A percentile compares a stretch with the other conserved stretches of the same genome.
Conservation (phyloP, 2,888 invertebrate genomes). For the Zaprionus obscuricornis region DNA sequence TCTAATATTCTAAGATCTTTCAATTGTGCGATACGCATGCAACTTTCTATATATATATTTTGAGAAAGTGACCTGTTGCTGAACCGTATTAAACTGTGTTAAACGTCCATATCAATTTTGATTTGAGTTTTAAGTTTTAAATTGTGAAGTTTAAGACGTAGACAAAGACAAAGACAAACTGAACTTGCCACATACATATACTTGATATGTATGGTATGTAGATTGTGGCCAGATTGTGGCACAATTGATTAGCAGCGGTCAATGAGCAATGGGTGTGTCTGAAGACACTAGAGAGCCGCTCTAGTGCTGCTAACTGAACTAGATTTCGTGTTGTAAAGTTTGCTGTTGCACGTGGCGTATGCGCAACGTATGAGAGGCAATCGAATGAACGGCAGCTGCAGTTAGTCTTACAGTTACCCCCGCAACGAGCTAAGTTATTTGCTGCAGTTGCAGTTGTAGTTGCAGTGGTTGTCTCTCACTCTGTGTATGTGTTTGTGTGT, state of each 20-base stretch:
- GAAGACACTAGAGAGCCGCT: too few species aligned
- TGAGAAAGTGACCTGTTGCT: slow-evolving; percentile 64
- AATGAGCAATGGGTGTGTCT: too few species aligned
- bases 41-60: slow-evolving; percentile 48
- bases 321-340: neutral
- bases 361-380: slow-evolving; percentile 13
- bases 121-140: slow-evolving; percentile 5
- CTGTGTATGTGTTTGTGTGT: slow-evolving; percentile 2
- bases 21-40: too few species aligned
- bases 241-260: too few species aligned
- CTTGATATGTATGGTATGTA: too few species aligned
- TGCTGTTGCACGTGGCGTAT: slow-evolving; percentile 28
- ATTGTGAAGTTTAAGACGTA: too few species aligned
- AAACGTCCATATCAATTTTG: slow-evolving; percentile 46
- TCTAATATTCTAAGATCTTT: too few species aligned
- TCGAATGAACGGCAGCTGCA: slow-evolving; percentile 23
- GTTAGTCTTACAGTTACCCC: slow-evolving; percentile 20
- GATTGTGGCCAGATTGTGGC: too few species aligned
- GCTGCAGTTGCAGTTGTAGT: slow-evolving; percentile 25
- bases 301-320: too few species aligned
- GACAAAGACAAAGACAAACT: too few species aligned
- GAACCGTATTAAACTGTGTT: slow-evolving; percentile 71
- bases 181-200: too few species aligned
- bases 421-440: slow-evolving; percentile 4
- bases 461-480: slow-evolving; percentile 13